A percentile compares a stretch with the other conserved stretches of the same genome.
Evolutionary conservation across 2,113 vertebrate species (phyloP).

Genomic region (Martes martes): DNA sequence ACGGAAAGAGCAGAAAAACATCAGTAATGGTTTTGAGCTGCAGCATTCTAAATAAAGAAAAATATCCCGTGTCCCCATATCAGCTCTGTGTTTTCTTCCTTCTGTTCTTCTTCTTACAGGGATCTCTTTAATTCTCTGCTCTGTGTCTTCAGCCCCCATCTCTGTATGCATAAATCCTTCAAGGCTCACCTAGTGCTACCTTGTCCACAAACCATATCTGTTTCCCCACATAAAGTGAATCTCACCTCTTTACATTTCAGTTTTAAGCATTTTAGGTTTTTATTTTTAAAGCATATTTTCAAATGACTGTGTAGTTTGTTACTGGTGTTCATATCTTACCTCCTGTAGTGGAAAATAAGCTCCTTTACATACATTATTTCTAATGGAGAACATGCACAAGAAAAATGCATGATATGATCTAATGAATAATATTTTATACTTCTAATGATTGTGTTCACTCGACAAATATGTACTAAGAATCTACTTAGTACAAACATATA

Average conservation of each 20-base stretch:
- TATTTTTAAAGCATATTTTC: background rate
- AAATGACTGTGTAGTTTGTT: background rate
- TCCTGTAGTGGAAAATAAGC: background rate
- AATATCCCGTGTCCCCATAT: background rate
- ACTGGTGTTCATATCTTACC: background rate
- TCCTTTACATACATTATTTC: background rate
- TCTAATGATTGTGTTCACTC: background rate
- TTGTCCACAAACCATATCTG: background rate
- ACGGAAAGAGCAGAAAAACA: background rate
- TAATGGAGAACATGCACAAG: background rate
- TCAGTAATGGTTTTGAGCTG: background rate
- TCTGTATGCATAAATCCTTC: background rate
- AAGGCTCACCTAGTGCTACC: background rate
- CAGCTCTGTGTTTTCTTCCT: background rate
- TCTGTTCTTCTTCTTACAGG: background rate
- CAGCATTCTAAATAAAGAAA: background rate
- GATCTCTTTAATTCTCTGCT: background rate
- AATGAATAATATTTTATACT: constrained; percentile 1
- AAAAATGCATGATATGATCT: background rate
- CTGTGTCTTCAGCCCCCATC: background rate
- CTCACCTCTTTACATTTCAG: background rate
- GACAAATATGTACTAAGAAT: background rate
- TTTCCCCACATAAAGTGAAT: background rate
- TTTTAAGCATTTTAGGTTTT: background rate
- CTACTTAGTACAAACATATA: background rate